A percentile compares a stretch with the other conserved stretches of the same genome.
Evolutionary conservation across 2,888 invertebrate species (phyloP).

Genomic region (Dolichopus griseipennis): DNA sequence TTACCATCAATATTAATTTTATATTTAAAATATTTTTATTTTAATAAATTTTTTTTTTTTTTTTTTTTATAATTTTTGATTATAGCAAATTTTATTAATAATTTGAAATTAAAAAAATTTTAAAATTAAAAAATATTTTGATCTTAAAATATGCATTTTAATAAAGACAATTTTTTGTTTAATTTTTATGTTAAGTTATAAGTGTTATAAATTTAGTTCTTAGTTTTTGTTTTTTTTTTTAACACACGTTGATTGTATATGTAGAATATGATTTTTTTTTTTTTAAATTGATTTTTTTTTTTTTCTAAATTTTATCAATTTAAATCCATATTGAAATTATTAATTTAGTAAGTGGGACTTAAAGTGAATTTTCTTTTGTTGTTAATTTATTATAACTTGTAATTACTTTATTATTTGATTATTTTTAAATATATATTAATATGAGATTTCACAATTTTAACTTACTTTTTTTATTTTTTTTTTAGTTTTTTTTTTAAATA

Average conservation of each 20-base stretch:
- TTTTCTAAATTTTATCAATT: too few species aligned
- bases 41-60: not conserved
- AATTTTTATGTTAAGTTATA: not conserved
- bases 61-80: not conserved
- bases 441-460: not conserved
- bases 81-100: conserved; percentile 6
- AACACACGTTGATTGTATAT: not conserved
- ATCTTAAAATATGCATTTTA: not conserved
- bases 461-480: not conserved
- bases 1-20: too few species aligned
- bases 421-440: not conserved
- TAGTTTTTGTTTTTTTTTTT: not conserved
- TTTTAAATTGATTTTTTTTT: not conserved
- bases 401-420: not conserved
- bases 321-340: too few species aligned
- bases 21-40: too few species aligned
- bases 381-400: too few species aligned
- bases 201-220: too few species aligned
- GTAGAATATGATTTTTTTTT: not conserved
- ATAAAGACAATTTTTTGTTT: too few species aligned
- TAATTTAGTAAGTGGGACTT: too few species aligned
- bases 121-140: not conserved
- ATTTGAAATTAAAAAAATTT: not conserved
- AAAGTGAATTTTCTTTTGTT: too few species aligned
- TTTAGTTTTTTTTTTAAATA: not conserved